Conservation (phyloP, 2,888 invertebrate species). For the Zonitis immaculata region DNA sequence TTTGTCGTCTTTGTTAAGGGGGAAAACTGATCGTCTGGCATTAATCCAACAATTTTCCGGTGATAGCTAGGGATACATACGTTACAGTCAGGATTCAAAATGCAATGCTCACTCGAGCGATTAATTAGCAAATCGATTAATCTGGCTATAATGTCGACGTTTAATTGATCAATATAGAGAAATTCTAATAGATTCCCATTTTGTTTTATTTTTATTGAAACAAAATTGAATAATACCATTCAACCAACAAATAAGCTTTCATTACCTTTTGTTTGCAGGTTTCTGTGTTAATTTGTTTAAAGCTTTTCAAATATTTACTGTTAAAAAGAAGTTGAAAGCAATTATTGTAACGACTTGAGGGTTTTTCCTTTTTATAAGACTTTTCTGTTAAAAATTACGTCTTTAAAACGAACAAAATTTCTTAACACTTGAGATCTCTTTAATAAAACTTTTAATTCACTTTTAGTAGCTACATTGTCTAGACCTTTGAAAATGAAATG, state of each 20-base stretch:
- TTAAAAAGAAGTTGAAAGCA: background rate
- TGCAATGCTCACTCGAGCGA: slow-evolving; percentile 7
- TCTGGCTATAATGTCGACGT: slow-evolving; percentile 4
- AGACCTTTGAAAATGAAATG: background rate
- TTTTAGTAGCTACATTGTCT: background rate
- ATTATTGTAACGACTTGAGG: background rate
- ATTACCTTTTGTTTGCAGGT: background rate
- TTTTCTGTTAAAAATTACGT: background rate
- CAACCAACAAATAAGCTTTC: background rate
- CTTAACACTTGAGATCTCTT: background rate
- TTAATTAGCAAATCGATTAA: slow-evolving; percentile 21
- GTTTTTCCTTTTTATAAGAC: background rate
- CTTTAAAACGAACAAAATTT: background rate
- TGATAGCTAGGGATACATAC: slow-evolving; percentile 3
- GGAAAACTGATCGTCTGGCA: slow-evolving; percentile 6
- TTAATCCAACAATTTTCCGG: slow-evolving; percentile 13
- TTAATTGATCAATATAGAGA: background rate
- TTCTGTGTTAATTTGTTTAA: background rate
- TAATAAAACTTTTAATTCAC: background rate
- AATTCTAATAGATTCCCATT: background rate
- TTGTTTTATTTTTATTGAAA: no score
- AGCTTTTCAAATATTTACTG: background rate
- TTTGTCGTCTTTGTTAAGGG: slow-evolving; percentile 10
- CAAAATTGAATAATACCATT: background rate
- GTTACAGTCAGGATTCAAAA: slow-evolving; percentile 7